Percentiles rank a stretch among this genome's conserved stretches.
phyloP scores from a whole-genome alignment of 2,888 invertebrate genomes.

The Hydraecia micacea region DNA sequence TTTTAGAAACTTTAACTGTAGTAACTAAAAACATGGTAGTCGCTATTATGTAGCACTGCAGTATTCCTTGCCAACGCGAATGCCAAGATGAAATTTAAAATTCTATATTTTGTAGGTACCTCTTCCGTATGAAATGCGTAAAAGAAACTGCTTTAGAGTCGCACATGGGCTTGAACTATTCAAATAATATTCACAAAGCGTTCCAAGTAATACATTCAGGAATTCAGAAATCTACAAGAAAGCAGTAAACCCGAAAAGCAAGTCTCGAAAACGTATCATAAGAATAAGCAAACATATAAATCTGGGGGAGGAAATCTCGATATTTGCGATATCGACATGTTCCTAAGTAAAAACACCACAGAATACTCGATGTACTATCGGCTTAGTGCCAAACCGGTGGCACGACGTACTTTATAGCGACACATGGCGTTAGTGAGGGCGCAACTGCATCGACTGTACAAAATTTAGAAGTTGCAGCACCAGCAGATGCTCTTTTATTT shows the following conservation, averaged over 20 bases:
- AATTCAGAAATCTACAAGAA: constrained; percentile 48
- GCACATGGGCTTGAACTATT: constrained; percentile 55
- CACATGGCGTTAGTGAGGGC: constrained; percentile 75
- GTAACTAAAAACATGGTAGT: background rate
- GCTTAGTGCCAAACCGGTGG: constrained; percentile 78
- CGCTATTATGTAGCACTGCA: constrained; percentile 17
- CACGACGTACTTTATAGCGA: constrained; percentile 78
- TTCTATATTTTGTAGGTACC: constrained; percentile 36
- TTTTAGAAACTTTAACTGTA: too few relatives aligned
- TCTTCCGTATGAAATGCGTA: constrained; percentile 30
- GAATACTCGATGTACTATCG: constrained; percentile 68
- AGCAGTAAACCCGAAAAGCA: constrained; percentile 32
- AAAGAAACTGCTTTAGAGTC: constrained; percentile 46
- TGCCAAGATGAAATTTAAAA: constrained; percentile 49
- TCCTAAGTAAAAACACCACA: constrained; percentile 62
- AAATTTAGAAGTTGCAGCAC: constrained; percentile 53
- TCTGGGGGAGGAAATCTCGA: constrained; percentile 41
- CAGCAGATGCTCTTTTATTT: constrained; percentile 49
- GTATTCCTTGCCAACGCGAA: constrained; percentile 38
- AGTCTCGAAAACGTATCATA: constrained; percentile 44
- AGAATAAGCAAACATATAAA: constrained; percentile 59
- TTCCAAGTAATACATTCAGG: constrained; percentile 57
- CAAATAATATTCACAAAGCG: constrained; percentile 63
- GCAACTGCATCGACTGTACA: constrained; percentile 60
- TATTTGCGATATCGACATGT: constrained; percentile 45